These are phyloP conservation scores for Machimus atricapillus DNA, from an alignment of 2,888 invertebrate genomes.

Conservation along the genomic window DNA sequence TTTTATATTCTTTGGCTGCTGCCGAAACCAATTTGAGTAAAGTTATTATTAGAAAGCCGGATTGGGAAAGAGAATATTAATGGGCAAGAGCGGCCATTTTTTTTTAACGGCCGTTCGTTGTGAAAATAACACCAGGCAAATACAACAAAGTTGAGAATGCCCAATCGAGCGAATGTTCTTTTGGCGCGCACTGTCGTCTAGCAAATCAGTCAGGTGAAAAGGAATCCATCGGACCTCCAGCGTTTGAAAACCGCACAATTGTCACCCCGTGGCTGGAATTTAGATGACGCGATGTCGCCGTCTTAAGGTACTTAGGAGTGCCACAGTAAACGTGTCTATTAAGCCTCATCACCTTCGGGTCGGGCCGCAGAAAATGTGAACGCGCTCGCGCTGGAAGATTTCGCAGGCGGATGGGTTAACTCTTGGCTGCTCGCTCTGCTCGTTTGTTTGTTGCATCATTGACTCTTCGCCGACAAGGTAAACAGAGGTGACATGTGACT, in stretches of 20 bases:
- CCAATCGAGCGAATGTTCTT: constrained; percentile 22
- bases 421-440: not conserved
- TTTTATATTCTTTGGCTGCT: too few relatives aligned
- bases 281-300: constrained; percentile 27
- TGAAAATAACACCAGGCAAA: not conserved
- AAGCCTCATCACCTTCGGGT: constrained; percentile 22
- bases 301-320: constrained; percentile 36
- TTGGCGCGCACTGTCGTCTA: constrained; percentile 4
- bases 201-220: constrained; percentile 25
- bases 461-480: not conserved
- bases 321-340: constrained; percentile 39
- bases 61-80: constrained; percentile 13
- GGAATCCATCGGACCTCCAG: constrained; percentile 25
- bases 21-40: too few relatives aligned
- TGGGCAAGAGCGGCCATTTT: not conserved
- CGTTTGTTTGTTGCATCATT: constrained; percentile 12
- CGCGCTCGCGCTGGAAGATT: not conserved
- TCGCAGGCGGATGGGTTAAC: not conserved
- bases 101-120: not conserved
- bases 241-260: constrained; percentile 37
- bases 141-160: not conserved
- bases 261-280: constrained; percentile 36
- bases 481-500: constrained; percentile 27
- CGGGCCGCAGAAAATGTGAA: not conserved
- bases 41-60: not conserved